These are phyloP conservation scores for Herpetotheres cachinnans DNA, from an alignment of 2,113 vertebrate genomes.

Conservation along the genomic window DNA sequence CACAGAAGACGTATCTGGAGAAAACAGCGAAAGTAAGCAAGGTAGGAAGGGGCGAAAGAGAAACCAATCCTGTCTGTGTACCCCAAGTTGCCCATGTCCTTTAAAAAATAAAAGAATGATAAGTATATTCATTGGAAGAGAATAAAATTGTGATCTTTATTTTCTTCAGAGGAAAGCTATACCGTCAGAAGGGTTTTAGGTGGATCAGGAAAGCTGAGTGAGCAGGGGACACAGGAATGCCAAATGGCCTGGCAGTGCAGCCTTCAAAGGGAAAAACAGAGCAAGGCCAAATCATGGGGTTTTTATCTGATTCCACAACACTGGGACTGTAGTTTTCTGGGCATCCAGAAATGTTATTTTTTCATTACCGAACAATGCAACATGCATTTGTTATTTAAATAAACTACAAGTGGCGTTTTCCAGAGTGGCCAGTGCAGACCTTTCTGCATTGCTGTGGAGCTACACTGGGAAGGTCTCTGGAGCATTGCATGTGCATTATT, in stretches of 20 bases:
- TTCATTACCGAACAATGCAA: neutral
- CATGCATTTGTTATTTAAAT: neutral
- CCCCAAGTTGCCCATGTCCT: rapidly evolving
- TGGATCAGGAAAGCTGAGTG: neutral
- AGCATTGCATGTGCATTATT: neutral
- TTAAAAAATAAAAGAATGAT: neutral
- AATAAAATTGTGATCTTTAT: neutral
- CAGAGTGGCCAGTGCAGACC: neutral
- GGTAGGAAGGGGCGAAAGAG: neutral
- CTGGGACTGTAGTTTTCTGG: neutral
- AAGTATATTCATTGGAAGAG: rapidly evolving
- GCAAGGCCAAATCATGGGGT: neutral
- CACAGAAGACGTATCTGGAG: neutral
- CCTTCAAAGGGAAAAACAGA: neutral
- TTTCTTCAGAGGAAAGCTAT: neutral
- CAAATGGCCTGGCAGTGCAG: neutral
- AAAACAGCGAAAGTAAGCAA: neutral
- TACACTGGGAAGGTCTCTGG: neutral
- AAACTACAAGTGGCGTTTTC: neutral
- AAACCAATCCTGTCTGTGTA: neutral
- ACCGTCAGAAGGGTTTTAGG: neutral
- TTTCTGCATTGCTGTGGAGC: neutral
- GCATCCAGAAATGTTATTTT: neutral
- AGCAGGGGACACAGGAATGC: neutral
- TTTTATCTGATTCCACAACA: neutral